Conservation (phyloP, 1,140 invertebrate species). For the Zophobas atratus region DNA sequence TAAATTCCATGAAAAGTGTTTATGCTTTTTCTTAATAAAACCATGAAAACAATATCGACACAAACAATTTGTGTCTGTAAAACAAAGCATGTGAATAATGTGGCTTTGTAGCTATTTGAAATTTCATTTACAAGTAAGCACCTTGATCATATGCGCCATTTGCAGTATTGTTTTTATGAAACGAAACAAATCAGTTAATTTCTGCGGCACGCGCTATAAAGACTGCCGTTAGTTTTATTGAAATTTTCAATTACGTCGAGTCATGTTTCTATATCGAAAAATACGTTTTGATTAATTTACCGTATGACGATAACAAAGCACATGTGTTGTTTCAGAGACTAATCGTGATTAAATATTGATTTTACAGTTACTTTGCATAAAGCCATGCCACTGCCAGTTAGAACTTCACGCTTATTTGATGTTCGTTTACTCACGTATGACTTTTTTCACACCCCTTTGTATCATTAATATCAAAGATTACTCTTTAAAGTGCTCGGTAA, state of each 20-base stretch:
- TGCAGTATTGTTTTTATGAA: constrained; percentile 36
- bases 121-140: background rate
- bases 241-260: constrained; percentile 61
- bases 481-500: background rate
- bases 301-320: constrained; percentile 61
- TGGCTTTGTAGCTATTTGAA: no score
- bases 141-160: constrained; percentile 8
- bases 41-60: no score
- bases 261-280: constrained; percentile 61
- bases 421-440: constrained; percentile 15
- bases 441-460: constrained; percentile 17
- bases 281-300: constrained; percentile 62
- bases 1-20: no score
- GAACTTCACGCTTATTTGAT: constrained; percentile 40
- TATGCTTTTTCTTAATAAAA: no score
- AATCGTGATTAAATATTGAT: constrained; percentile 63
- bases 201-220: constrained; percentile 56
- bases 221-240: constrained; percentile 61
- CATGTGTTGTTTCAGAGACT: constrained; percentile 59
- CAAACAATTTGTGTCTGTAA: no score
- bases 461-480: background rate
- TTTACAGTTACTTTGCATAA: constrained; percentile 61
- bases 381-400: constrained; percentile 40
- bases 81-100: no score
- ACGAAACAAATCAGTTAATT: constrained; percentile 57